Conservation (phyloP, 2,797 vertebrate species). For the Bufotes viridis region DNA sequence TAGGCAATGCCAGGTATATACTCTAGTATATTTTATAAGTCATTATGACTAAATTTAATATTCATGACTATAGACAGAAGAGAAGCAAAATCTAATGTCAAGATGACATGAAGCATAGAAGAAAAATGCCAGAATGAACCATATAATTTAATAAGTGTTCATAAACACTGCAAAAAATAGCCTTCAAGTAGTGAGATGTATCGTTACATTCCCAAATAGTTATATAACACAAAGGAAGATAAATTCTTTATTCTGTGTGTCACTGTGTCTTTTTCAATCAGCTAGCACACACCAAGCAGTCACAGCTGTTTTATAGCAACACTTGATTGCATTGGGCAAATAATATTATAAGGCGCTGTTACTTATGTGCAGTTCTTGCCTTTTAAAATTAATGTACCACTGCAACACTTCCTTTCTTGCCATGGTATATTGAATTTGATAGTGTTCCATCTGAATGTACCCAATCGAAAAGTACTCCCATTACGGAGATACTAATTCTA, state of each 20-base stretch:
- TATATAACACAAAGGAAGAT: constrained; percentile 19
- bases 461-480: constrained; percentile 12
- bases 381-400: constrained; percentile 43
- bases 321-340: constrained; percentile 46
- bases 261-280: constrained; percentile 44
- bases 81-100: background rate
- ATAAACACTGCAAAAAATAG: background rate
- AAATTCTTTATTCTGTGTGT: constrained; percentile 20
- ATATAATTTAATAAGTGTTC: background rate
- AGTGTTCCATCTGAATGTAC: constrained; percentile 35
- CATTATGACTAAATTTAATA: background rate
- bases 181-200: background rate
- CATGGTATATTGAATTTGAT: constrained; percentile 27
- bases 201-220: background rate
- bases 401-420: constrained; percentile 13
- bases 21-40: background rate
- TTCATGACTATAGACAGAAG: background rate
- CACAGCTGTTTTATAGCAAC: constrained; percentile 45
- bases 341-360: constrained; percentile 43
- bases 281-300: constrained; percentile 31
- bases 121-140: background rate
- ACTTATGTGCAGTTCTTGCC: constrained; percentile 16
- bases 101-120: background rate
- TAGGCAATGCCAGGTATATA: too few relatives aligned
- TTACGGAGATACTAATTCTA: constrained; percentile 1